Conservation (phyloP, 2,113 vertebrate genomes). For the Guaruba guarouba region DNA sequence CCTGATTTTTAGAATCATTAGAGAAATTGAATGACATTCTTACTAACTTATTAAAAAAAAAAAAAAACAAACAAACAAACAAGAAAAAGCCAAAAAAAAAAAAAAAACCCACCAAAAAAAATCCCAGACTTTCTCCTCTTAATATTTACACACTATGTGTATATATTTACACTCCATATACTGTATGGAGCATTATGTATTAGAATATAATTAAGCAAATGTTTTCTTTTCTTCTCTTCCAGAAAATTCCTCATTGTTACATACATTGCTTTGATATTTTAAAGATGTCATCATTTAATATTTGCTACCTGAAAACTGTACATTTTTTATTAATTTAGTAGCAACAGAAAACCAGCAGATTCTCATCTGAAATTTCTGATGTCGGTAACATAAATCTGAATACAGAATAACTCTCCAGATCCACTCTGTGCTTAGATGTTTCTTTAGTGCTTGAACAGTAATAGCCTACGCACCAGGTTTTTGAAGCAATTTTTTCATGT, state of each 20-base stretch:
- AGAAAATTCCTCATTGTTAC: not conserved
- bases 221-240: not conserved
- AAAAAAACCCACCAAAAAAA: not conserved
- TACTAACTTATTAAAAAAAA: not conserved
- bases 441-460: not conserved
- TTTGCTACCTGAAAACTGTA: not conserved
- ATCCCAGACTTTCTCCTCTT: not conserved
- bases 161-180: not conserved
- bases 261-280: not conserved
- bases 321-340: not conserved
- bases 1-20: not conserved
- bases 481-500: not conserved
- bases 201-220: not conserved
- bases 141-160: not conserved
- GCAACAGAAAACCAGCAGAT: not conserved
- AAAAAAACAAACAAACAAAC: fast-evolving
- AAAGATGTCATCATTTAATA: not conserved
- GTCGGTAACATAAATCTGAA: not conserved
- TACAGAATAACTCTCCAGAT: not conserved
- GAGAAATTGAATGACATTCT: not conserved
- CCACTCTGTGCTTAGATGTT: not conserved
- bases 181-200: not conserved
- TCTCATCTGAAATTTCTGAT: not conserved
- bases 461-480: not conserved
- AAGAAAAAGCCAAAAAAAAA: not conserved